These are phyloP conservation scores for Frankliniella intonsa DNA, from an alignment of 2,888 invertebrate species.

Conservation along the genomic window DNA sequence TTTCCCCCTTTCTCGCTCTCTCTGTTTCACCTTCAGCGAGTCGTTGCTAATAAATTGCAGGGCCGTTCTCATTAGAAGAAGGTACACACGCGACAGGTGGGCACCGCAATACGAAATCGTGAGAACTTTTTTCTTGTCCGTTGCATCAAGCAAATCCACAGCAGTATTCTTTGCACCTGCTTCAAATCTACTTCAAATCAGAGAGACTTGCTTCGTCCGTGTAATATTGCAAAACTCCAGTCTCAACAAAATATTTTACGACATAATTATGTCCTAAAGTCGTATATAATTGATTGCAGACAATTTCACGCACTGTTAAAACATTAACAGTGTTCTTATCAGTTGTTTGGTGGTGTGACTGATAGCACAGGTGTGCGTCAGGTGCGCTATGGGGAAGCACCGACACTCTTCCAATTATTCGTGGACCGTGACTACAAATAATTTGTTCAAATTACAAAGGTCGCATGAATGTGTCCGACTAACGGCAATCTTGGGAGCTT, in stretches of 20 bases:
- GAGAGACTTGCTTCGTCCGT: too few species aligned
- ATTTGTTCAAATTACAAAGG: too few species aligned
- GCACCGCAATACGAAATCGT: neutral
- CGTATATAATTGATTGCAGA: too few species aligned
- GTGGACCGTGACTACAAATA: neutral
- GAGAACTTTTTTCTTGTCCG: neutral
- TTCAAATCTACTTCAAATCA: too few species aligned
- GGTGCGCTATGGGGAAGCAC: neutral
- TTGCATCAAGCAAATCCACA: neutral
- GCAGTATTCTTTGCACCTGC: too few species aligned
- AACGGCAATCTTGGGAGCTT: neutral
- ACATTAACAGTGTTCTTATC: neutral
- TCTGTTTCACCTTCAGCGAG: neutral
- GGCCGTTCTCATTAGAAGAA: conserved; percentile 7
- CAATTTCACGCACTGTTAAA: too few species aligned
- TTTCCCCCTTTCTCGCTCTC: too few species aligned
- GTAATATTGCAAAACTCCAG: too few species aligned
- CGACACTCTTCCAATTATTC: neutral
- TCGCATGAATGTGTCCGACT: neutral
- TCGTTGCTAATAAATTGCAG: conserved; percentile 12
- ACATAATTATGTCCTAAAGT: too few species aligned
- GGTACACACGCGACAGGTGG: neutral
- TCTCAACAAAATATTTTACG: too few species aligned
- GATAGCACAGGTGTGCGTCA: neutral
- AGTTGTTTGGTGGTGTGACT: neutral